Evolutionary conservation across 2,113 vertebrate genomes (phyloP).

Genomic region (Myiopsitta monachus): DNA sequence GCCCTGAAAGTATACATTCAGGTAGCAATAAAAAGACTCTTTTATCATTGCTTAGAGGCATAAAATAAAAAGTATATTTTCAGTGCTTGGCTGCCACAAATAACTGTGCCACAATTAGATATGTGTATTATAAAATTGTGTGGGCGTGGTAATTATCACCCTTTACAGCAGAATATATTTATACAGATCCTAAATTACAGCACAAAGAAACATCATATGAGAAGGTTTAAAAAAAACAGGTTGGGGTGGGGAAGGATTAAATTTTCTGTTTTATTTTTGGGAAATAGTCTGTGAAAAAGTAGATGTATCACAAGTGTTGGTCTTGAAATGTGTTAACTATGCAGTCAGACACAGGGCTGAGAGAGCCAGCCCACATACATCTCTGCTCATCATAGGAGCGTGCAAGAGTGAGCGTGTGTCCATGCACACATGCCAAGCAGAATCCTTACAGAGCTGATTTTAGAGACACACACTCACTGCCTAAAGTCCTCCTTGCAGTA

Average conservation of each 20-base stretch:
- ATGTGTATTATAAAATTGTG: conserved; percentile 63
- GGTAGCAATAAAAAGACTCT: conserved; percentile 32
- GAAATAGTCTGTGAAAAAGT: not conserved
- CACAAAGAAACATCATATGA: conserved; percentile 42
- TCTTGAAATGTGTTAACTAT: not conserved
- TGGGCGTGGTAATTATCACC: conserved; percentile 69
- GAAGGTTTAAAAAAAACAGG: not conserved
- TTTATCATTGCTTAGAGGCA: not conserved
- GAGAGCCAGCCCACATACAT: not conserved
- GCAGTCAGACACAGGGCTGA: not conserved
- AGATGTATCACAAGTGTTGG: not conserved
- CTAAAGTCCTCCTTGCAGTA: not conserved
- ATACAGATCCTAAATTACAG: conserved; percentile 66
- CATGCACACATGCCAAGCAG: not conserved
- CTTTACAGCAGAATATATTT: conserved; percentile 67
- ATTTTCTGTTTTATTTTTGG: conserved; percentile 23
- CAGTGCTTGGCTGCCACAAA: conserved; percentile 57
- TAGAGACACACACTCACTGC: not conserved
- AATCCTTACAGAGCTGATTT: not conserved
- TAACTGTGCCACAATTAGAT: conserved; percentile 68
- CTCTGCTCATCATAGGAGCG: not conserved
- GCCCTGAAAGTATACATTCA: conserved; percentile 27
- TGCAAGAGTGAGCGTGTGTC: not conserved
- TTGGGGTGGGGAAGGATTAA: not conserved
- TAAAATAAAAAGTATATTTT: conserved; percentile 61